Evolutionary conservation across 1,140 invertebrate species (phyloP), one percentile per base, ranked within the genome.

Genomic region (Radopholus similis): DNA sequence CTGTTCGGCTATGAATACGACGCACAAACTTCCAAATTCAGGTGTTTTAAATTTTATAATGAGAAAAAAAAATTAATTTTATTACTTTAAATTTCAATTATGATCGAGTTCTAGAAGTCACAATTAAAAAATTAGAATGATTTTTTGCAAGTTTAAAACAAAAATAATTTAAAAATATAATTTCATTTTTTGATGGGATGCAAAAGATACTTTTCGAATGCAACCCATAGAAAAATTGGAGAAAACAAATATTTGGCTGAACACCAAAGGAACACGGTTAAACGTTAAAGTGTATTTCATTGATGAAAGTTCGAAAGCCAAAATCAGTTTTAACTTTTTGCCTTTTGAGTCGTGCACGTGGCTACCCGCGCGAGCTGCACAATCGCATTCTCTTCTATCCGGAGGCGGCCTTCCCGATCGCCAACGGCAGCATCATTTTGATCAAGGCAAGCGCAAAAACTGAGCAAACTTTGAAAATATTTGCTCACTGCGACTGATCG

Each of bases 321-420:
- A n/a, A n/a, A n/a, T n/a, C n/a, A n/a, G n/a, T n/a, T 47, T 62
- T 18, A 23, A 21, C 30, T 26, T 18, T 18, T n/a, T n/a, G n/a
- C n/a, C 11, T 60, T 44, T 40, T 47, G 21, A 62, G 59, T 3
- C 59, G 59, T 62, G 59, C 35, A 35, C 42, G 34, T 32, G 30
- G 60, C 15, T 76, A 60, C 38, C 71, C 71, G 30, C 56, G 55
- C 49, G 35, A 18, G 18, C 49, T 73, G n/a, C 71, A 73, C 51
- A 76, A 23, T 40, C 34, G 74, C 23, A 71, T 73, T 5, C 38
- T 73, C 28, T 73, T 73, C 74, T 73, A 62, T 37, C 71, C 71
- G 26, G 42, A 34, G 35, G 40, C 34, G 13, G 71, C 74, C 35
- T 73, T 73, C 44, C 71, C 71, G 15, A 55, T 73, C n/a, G 38